Conservation (phyloP, 2,888 invertebrate genomes). For the Alloscopus bannaensis region DNA sequence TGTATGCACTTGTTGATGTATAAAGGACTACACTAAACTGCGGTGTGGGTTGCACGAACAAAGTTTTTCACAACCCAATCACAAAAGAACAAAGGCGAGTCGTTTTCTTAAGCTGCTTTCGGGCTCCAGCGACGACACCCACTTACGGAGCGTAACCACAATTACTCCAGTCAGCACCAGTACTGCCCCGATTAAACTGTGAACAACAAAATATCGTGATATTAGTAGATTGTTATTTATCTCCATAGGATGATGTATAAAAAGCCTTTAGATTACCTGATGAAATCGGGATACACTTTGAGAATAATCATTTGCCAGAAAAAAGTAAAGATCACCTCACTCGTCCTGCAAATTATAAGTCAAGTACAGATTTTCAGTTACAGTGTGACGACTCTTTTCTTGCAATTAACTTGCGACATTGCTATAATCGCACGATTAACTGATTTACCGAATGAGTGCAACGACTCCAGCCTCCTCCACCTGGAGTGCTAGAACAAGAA, state of each 20-base stretch:
- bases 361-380: too few species aligned
- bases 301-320: slow-evolving; percentile 82
- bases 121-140: slow-evolving; percentile 80
- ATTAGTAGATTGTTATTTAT: too few species aligned
- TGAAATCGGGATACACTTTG: slow-evolving; percentile 57
- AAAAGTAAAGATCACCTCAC: slow-evolving; percentile 94
- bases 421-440: too few species aligned
- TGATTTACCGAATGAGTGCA: slow-evolving; percentile 89
- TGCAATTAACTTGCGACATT: too few species aligned
- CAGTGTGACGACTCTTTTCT: too few species aligned
- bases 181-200: slow-evolving; percentile 50
- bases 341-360: too few species aligned
- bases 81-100: slow-evolving; percentile 58
- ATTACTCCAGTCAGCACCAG: slow-evolving; percentile 58
- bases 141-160: slow-evolving; percentile 52
- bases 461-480: slow-evolving; percentile 94
- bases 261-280: slow-evolving; percentile 48
- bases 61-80: slow-evolving; percentile 12
- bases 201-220: too few species aligned
- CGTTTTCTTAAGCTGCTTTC: slow-evolving; percentile 46
- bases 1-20: too few species aligned
- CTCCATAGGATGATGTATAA: neutral
- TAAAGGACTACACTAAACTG: too few species aligned
- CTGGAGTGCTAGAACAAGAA: slow-evolving; percentile 88
- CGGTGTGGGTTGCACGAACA: too few species aligned